A percentile compares a stretch with the other conserved stretches of the same genome.
Evolutionary conservation across 1,140 invertebrate genomes (phyloP).

Genomic region (Sesamia nonagrioides): DNA sequence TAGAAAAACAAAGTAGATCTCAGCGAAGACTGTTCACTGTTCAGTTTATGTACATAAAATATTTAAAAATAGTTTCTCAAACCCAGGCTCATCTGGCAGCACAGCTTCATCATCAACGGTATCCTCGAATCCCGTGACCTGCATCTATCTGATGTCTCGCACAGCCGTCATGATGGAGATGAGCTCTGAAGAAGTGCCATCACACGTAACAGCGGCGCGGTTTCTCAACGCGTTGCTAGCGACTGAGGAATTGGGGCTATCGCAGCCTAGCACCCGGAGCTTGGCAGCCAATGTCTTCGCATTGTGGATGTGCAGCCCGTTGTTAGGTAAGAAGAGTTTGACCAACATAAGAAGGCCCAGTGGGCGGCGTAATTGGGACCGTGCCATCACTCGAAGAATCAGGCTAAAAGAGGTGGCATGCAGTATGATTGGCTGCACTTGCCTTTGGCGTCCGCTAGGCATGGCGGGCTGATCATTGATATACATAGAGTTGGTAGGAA

Average conservation of each 20-base stretch:
- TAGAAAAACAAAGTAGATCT: too few species aligned
- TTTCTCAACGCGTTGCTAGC: constrained; percentile 88
- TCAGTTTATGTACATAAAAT: neutral
- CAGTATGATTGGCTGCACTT: too few species aligned
- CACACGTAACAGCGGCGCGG: constrained; percentile 88
- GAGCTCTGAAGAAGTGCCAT: constrained; percentile 88
- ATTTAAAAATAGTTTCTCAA: neutral
- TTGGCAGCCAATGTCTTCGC: constrained; percentile 89
- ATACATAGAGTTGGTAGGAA: too few species aligned
- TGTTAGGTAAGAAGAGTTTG: constrained; percentile 84
- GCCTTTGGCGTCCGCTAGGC: too few species aligned
- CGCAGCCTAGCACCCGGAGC: constrained; percentile 86
- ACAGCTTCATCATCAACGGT: constrained; percentile 78
- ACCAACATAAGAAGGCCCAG: too few species aligned
- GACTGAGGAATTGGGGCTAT: constrained; percentile 89
- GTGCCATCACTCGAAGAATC: too few species aligned
- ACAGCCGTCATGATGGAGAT: constrained; percentile 91
- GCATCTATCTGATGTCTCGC: constrained; percentile 90
- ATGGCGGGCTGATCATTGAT: too few species aligned
- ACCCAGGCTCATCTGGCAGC: constrained; percentile 77
- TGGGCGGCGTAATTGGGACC: too few species aligned
- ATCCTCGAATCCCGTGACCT: constrained; percentile 81
- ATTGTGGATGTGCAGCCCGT: constrained; percentile 90
- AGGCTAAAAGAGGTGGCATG: too few species aligned
- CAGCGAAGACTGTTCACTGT: too few species aligned